phyloP scores from a whole-genome alignment of 2,888 invertebrate genomes.

The Colostygia pectinataria region DNA sequence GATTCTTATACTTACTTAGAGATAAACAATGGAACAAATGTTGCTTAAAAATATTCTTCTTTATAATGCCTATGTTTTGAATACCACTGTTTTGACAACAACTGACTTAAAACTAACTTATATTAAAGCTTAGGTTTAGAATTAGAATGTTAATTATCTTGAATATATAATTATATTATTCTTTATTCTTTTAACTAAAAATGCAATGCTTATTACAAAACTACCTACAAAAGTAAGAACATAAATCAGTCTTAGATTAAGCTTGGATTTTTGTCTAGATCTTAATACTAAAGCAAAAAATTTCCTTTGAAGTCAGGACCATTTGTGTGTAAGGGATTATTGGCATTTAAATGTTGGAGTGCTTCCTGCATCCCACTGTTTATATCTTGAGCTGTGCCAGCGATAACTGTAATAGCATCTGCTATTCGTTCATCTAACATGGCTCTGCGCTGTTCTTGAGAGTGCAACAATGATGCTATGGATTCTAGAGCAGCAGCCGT shows the following conservation, averaged over 20 bases:
- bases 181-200: neutral
- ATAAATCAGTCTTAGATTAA: slow-evolving; percentile 6
- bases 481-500: slow-evolving; percentile 66
- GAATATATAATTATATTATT: no score
- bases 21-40: neutral
- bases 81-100: slow-evolving; percentile 30
- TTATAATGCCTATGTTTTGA: slow-evolving; percentile 25
- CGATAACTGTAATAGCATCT: slow-evolving; percentile 57
- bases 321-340: slow-evolving; percentile 46
- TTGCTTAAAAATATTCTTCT: no score
- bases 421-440: slow-evolving; percentile 58
- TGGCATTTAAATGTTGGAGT: slow-evolving; percentile 52
- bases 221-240: neutral
- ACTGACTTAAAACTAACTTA: slow-evolving; percentile 10
- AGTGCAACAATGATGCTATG: slow-evolving; percentile 56
- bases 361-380: slow-evolving; percentile 62
- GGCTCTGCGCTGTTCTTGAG: slow-evolving; percentile 59
- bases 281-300: slow-evolving; percentile 41
- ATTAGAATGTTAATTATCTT: no score
- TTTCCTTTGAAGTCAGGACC: slow-evolving; percentile 53
- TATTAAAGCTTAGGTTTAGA: neutral
- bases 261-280: neutral
- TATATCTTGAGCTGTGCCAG: slow-evolving; percentile 63
- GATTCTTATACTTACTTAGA: no score
- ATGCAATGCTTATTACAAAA: neutral